Percentiles rank a stretch among this genome's conserved stretches.
phyloP scores from a whole-genome alignment of 1,140 invertebrate species.

The Platorchestia sp. region DNA sequence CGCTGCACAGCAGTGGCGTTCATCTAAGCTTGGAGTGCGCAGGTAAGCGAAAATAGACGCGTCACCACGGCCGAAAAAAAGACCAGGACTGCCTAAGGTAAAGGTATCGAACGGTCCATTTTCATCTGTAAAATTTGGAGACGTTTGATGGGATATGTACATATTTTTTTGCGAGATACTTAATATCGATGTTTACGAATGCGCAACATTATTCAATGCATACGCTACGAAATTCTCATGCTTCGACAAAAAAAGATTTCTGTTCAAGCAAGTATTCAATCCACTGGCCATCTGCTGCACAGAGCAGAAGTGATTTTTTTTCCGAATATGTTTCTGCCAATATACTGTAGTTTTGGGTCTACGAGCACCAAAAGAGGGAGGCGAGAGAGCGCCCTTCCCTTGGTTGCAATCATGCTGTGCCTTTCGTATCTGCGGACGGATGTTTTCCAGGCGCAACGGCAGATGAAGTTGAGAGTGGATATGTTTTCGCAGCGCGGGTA shows the following conservation, averaged over 20 bases:
- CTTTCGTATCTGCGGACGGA: slow-evolving; percentile 47
- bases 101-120: not conserved
- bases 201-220: not conserved
- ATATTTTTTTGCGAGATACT: not conserved
- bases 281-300: not conserved
- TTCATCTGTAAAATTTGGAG: not conserved
- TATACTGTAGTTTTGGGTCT: not conserved
- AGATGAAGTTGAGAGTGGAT: slow-evolving; percentile 55
- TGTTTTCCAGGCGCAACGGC: slow-evolving; percentile 51
- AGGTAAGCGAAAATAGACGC: not conserved
- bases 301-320: not conserved
- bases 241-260: not conserved
- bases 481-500: slow-evolving; percentile 46
- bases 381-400: not conserved
- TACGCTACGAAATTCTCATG: not conserved
- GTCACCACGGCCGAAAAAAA: not conserved
- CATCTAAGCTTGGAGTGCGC: not conserved
- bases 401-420: slow-evolving; percentile 31
- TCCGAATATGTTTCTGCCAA: not conserved
- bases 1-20: not conserved
- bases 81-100: not conserved
- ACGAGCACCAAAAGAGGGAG: not conserved
- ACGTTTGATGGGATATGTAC: not conserved
- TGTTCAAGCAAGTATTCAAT: not conserved
- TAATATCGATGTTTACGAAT: not conserved